These are phyloP conservation scores for Burhinus bistriatus DNA, from an alignment of 2,113 vertebrate species.

Conservation along the genomic window DNA sequence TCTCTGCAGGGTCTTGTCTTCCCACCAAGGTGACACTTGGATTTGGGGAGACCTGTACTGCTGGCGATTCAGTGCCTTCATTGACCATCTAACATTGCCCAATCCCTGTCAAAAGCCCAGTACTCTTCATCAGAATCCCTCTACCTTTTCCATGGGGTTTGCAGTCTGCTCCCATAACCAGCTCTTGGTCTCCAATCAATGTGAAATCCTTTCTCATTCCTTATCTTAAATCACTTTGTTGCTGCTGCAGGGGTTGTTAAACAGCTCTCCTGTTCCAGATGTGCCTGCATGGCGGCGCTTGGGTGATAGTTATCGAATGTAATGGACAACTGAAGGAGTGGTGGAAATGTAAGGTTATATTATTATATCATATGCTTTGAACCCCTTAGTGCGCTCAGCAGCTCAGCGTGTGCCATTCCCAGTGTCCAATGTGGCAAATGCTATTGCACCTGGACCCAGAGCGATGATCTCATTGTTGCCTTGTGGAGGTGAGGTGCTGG, in stretches of 20 bases:
- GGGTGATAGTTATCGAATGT: not conserved
- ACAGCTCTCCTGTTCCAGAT: not conserved
- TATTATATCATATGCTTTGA: not conserved
- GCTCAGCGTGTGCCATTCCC: not conserved
- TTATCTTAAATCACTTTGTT: not conserved
- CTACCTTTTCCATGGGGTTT: not conserved
- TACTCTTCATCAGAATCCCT: not conserved
- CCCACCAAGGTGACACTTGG: rapidly evolving
- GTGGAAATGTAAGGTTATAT: not conserved
- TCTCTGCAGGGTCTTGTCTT: not conserved
- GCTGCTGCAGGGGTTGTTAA: not conserved
- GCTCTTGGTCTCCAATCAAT: not conserved
- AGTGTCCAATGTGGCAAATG: not conserved
- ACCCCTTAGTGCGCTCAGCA: not conserved
- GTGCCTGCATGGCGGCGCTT: no score
- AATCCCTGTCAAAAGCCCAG: not conserved
- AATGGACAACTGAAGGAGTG: not conserved
- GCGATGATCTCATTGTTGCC: rapidly evolving
- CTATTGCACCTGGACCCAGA: not conserved
- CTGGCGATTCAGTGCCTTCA: not conserved
- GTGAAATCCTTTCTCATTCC: not conserved
- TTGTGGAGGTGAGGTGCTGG: not conserved
- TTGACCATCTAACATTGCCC: not conserved
- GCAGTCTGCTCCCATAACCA: not conserved
- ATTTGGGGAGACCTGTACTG: not conserved